Evolutionary conservation across 2,797 vertebrate genomes (phyloP), one percentile per base, ranked within the genome.

Genomic region (Spondyliosoma cantharus): DNA sequence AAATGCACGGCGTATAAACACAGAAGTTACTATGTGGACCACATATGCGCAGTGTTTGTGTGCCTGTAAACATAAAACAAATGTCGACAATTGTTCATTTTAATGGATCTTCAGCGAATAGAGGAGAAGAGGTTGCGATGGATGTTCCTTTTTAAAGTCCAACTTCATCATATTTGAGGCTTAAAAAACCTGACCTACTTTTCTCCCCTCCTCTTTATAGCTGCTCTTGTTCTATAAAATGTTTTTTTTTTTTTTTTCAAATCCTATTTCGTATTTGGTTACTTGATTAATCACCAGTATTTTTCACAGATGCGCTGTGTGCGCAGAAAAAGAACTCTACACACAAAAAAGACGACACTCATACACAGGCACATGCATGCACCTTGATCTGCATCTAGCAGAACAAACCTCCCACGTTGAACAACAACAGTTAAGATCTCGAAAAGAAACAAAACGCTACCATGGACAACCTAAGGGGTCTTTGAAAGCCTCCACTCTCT

Each of bases 301-400:
- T 72, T 76, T 78, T 63, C 65, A 72, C 65, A 87, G 29, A 82
- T 27, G 54, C 52, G 74, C 29, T 56, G 42, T 19, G 0, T 63
- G 57, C 65, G 52, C 66, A 61, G 52, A 77, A 70, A 65, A 29
- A 29, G n/a, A 37, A 37, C 37, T 65, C 68, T 71, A 78, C 68
- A 85, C 57, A 70, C 46, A 67, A 74, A 73, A 60, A 65, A 77
- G 32, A 37, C 5, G 32, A 64, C 57, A 68, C 25, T 17, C 68
- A 53, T 32, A 69, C 58, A 84, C 2, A 84, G 68, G 68, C 22
- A 66, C 56, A 73, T 69, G 75, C 70, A 56, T 60, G 62, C 84
- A 85, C 89, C 90, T 93, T 93, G 89, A 94, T 94, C 91, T 90
- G 84, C 76, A 84, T 83, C 64, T 61, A 70, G 84, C 73, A 69